Base-by-base conservation (phyloP, 2,113 vertebrate genomes). In the Pituophis catenifer region DNA sequence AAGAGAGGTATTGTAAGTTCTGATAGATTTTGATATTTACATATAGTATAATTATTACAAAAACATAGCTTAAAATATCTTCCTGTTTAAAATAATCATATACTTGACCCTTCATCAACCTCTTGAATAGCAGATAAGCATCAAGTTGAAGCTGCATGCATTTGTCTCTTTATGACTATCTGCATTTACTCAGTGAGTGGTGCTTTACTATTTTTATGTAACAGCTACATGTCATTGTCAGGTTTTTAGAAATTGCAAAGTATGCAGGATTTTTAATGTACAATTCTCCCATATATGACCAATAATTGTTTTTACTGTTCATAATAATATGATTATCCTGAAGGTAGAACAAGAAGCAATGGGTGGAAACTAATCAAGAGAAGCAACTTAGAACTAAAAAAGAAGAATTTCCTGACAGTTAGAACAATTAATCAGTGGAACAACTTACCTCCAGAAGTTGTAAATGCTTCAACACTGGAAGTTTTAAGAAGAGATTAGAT, bases 1-100 rank as follows among this genome's bases (percentile, higher is more conserved):
- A 62, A 98, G 94, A 96, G 97, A 98, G 98, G 98, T 98, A 94
- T 94, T 95, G 93, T 93, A 92, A 93, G 91, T 91, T 33, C 21
- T 90, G 50, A 26, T 90, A 26, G 6, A 53, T 2, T 0, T 86
- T n/a, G 6, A 89, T 29, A 7, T 1, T 89, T 89, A 0, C 15
- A 0, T 86, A 26, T 9, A 62, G 24, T 26, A 1, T 85, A 13
- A 53, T 44, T 2, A 91, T 57, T 62, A 86, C n/a, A 53, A 57
- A 86, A 23, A 89, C 17, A 26, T 85, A 24, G 38, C 12, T 24
- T 86, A 38, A 86, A 86, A 86, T 24, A 50, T 86, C 10, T 91
- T 57, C n/a, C 81, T 44, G 19, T 86, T 86, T 87, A 33, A 87
- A 57, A n/a, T 26, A 86, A 62, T n/a, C 7, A 81, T 91, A 65